A percentile compares a stretch with the other conserved stretches of the same genome.
Evolutionary conservation across 2,113 vertebrate genomes (phyloP).

Genomic region (Baryphthengus martii): DNA sequence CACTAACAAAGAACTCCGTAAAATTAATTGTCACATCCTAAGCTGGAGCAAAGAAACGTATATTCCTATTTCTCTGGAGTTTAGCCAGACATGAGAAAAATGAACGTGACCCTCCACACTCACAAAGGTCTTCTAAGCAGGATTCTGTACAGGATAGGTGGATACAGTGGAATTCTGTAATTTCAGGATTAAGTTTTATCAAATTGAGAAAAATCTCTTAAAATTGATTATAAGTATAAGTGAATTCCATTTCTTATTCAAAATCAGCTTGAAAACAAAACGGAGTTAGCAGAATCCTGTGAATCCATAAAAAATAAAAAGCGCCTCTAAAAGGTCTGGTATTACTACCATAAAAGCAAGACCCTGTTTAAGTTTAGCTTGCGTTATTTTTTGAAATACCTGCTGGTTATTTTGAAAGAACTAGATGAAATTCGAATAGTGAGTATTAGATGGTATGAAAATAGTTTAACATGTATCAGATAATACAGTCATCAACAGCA

Average conservation of each 20-base stretch:
- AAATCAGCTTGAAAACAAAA: background rate
- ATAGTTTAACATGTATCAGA: background rate
- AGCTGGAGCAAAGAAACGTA: background rate
- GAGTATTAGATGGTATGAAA: background rate
- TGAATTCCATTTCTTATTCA: background rate
- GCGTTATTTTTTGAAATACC: background rate
- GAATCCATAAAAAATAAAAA: background rate
- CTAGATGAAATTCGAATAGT: background rate
- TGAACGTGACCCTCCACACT: fast-evolving
- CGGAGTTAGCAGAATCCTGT: background rate
- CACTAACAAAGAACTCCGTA: background rate
- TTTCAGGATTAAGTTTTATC: background rate
- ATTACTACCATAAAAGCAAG: background rate
- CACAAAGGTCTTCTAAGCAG: background rate
- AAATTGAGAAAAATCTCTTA: background rate
- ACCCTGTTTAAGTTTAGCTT: background rate
- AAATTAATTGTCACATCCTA: background rate
- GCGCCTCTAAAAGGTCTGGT: background rate
- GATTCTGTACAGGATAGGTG: background rate
- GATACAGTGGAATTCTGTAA: background rate
- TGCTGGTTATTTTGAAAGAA: background rate
- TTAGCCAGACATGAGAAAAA: background rate
- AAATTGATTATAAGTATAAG: background rate
- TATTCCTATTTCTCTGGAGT: background rate
- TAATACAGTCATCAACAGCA: background rate